These are phyloP conservation scores for Aplysia californica DNA, from an alignment of 1,140 invertebrate species.

Conservation along the genomic window DNA sequence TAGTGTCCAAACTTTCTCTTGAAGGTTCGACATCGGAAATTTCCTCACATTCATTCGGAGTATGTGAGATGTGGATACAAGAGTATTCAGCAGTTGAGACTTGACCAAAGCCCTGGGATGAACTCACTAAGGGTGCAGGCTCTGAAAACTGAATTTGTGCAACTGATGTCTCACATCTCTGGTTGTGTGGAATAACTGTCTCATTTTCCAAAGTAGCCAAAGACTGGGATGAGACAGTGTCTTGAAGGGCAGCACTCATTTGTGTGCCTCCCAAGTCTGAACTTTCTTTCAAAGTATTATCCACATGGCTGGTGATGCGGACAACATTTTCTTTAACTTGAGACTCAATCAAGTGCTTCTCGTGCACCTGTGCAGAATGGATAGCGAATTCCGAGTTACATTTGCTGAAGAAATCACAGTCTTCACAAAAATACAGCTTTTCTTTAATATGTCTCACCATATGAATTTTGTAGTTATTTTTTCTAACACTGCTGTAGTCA, in stretches of 20 bases:
- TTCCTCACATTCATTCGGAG: too few species aligned
- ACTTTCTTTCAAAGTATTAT: background rate
- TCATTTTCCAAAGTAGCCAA: too few species aligned
- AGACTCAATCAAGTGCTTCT: background rate
- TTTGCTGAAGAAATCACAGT: background rate
- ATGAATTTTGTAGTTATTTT: conserved; percentile 8
- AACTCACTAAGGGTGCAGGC: too few species aligned
- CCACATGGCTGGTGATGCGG: background rate
- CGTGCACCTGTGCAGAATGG: background rate
- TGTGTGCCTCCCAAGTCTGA: background rate
- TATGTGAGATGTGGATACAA: too few species aligned
- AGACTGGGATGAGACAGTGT: background rate
- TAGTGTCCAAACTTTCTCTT: too few species aligned
- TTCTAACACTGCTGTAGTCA: background rate
- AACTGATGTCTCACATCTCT: too few species aligned
- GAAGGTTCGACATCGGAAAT: too few species aligned
- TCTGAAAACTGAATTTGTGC: too few species aligned
- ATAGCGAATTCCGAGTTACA: background rate
- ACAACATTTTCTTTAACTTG: background rate
- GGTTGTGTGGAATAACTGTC: too few species aligned
- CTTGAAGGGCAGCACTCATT: background rate
- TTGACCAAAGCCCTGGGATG: too few species aligned
- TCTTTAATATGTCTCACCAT: conserved; percentile 2
- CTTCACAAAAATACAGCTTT: background rate
- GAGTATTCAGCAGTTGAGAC: too few species aligned